Evolutionary conservation across 35 echinoderm and acorn worm genomes (phyloP), one percentile per base, ranked within the genome.

Genomic region (Strongylocentrotus purpuratus): DNA sequence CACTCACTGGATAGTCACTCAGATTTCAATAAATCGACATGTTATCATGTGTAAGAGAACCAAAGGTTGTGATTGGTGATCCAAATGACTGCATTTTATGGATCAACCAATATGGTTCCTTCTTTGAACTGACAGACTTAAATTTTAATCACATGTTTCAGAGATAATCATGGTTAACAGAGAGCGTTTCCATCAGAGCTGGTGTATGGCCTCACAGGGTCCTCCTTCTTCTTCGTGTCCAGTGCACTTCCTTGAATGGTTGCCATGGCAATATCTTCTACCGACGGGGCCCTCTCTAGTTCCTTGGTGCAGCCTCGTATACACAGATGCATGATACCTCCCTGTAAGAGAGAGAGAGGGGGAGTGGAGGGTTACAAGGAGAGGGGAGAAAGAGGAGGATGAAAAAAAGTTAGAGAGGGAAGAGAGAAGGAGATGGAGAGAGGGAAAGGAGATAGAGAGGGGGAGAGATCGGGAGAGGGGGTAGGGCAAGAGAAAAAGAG

Each of bases 261-360:
- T 85, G 96, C 96, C 92, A 93, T 95, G 48, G 96, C 96, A 33
- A 92, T 95, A 48, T 97, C 96, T 46, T 95, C 96, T 89, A 97
- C 87, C 92, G 86, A 92, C 45, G 88, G 89, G n/a, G 33, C 47
- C 58, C 41, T 89, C 61, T 70, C 91, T 22, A 61, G 71, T 58
- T 95, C 95, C 14, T 94, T 96, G 13, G 94, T 97, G 86, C 97
- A 98, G 9, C 96, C 94, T 59, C 97, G 88, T 12, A 98, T 86
- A 60, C 93, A 95, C 18, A 98, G 92, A 87, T 98, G 96, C 22
- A 95, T 95, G 85, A 98, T 96, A 10, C 97, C 97, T 31, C 97
- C 97, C 97, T 98, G 86, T 35, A 46, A 47, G 20, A 95, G 31
- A 47, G 20, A 95, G 31, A 46, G 14, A 47, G 47, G 9, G 90